Percentiles rank a stretch among this genome's conserved stretches.
phyloP scores from a whole-genome alignment of 2,888 invertebrate genomes.

The Oligia strigilis region DNA sequence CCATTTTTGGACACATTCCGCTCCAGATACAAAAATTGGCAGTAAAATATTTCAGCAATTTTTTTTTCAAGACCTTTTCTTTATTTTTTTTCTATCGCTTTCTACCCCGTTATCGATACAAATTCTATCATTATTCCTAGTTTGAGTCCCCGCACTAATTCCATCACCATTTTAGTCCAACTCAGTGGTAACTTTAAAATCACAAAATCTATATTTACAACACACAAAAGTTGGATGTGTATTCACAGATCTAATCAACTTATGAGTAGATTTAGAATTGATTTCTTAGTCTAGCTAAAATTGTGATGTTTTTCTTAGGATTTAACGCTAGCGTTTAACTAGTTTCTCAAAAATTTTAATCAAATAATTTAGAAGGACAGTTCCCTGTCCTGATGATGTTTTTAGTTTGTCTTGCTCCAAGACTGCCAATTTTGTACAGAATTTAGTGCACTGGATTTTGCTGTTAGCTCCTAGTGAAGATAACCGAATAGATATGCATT shows the following conservation, averaged over 20 bases:
- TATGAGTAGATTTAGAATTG: background rate
- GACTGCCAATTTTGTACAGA: background rate
- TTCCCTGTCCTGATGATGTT: background rate
- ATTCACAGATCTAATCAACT: background rate
- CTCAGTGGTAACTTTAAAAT: conserved; percentile 24
- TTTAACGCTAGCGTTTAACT: background rate
- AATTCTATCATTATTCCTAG: background rate
- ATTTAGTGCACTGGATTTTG: background rate
- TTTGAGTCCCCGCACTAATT: background rate
- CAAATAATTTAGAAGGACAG: background rate
- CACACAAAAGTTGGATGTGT: background rate
- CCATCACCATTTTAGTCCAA: background rate
- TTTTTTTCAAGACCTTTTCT: no score
- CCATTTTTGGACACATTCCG: conserved; percentile 22
- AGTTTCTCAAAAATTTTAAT: background rate
- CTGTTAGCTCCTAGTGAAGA: background rate
- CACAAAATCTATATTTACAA: conserved; percentile 11
- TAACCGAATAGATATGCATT: background rate
- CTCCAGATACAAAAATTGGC: background rate
- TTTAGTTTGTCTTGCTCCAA: background rate
- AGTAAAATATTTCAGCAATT: background rate
- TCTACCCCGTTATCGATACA: background rate
- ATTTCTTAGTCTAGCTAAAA: background rate
- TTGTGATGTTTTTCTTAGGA: background rate
- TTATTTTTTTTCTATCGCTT: background rate